These are phyloP conservation scores for Gymnoscopelus braueri DNA, from an alignment of 2,797 vertebrate genomes.

Conservation along the genomic window DNA sequence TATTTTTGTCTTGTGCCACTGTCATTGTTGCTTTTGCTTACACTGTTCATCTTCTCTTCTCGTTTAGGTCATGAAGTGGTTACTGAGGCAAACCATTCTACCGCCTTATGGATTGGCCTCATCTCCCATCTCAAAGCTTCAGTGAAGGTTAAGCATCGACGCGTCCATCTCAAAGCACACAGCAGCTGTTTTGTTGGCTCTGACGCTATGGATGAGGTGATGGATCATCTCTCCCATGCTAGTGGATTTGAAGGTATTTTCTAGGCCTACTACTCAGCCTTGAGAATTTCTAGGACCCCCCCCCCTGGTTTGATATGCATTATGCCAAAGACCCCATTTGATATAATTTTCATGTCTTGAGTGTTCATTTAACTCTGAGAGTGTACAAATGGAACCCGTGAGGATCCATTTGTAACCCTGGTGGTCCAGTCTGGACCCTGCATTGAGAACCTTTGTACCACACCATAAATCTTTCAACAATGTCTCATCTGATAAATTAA, in stretches of 20 bases:
- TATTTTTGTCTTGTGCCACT: too few species aligned
- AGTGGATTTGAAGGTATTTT: slow-evolving; percentile 82
- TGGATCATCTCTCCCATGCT: slow-evolving; percentile 80
- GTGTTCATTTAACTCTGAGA: too few species aligned
- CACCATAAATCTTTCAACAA: too few species aligned
- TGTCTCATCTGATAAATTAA: too few species aligned
- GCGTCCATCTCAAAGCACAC: slow-evolving; percentile 86
- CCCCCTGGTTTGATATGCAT: not conserved
- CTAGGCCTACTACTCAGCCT: not conserved
- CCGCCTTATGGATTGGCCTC: slow-evolving; percentile 86
- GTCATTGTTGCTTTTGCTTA: too few species aligned
- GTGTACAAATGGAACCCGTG: too few species aligned
- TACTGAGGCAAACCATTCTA: slow-evolving; percentile 81
- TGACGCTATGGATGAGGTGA: slow-evolving; percentile 89
- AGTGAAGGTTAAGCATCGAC: slow-evolving; percentile 88
- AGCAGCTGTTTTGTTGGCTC: slow-evolving; percentile 91
- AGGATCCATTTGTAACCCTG: too few species aligned
- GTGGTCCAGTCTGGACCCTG: too few species aligned
- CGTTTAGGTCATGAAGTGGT: slow-evolving; percentile 78
- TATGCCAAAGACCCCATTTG: too few species aligned
- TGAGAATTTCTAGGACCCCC: not conserved
- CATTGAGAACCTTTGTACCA: too few species aligned
- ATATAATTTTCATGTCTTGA: too few species aligned
- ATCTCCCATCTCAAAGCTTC: slow-evolving; percentile 85
- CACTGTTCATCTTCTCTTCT: not conserved